phyloP scores from a whole-genome alignment of 2,888 invertebrate genomes.

The Parthenolecanium corni region DNA sequence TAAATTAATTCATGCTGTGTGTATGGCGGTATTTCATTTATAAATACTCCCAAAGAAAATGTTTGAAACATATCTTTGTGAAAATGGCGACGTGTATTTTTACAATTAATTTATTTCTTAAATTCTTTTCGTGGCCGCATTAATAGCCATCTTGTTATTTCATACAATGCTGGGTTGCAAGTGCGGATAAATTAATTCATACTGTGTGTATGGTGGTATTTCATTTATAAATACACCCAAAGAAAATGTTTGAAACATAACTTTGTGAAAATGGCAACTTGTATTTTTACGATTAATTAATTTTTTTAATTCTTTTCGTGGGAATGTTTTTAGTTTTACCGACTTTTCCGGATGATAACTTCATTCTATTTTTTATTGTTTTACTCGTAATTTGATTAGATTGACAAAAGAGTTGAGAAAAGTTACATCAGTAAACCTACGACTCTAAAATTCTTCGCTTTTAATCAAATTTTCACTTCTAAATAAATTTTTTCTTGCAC shows the following conservation, averaged over 20 bases:
- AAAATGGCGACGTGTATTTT: background rate
- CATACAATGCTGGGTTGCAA: constrained; percentile 1
- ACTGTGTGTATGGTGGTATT: constrained; percentile 15
- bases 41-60: background rate
- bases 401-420: too few relatives aligned
- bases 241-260: background rate
- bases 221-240: background rate
- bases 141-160: constrained; percentile 2
- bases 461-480: too few relatives aligned
- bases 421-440: too few relatives aligned
- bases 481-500: background rate
- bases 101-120: background rate
- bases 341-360: too few relatives aligned
- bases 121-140: too few relatives aligned
- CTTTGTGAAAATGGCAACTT: too few relatives aligned
- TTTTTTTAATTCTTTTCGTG: too few relatives aligned
- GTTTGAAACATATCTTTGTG: background rate
- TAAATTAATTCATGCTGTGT: background rate
- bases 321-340: too few relatives aligned
- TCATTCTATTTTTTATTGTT: too few relatives aligned
- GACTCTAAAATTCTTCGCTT: too few relatives aligned
- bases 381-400: too few relatives aligned
- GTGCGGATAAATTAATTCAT: constrained; percentile 2
- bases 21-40: background rate
- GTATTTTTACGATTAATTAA: too few relatives aligned